Evolutionary conservation across 2,113 vertebrate species (phyloP).

Genomic region (Zootoca vivipara): DNA sequence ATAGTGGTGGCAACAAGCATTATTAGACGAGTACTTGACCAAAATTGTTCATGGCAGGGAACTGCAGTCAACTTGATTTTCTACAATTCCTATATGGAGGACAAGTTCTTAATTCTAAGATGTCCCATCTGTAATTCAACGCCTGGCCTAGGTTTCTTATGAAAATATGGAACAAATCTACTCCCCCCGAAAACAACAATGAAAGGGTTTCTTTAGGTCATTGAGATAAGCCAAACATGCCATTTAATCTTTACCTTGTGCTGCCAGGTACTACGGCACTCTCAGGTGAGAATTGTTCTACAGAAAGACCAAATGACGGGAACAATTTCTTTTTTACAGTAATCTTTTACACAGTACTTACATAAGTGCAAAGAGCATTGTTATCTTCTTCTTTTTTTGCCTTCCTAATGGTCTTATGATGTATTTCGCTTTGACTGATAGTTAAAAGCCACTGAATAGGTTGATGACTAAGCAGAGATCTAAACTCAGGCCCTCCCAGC

Average conservation of each 20-base stretch:
- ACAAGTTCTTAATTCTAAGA: not conserved
- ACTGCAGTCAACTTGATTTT: not conserved
- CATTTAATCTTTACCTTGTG: not conserved
- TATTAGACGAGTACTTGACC: not conserved
- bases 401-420: too few species aligned
- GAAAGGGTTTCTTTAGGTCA: not conserved
- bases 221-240: not conserved
- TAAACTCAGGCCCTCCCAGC: too few species aligned
- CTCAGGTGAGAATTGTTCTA: too few species aligned
- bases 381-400: too few species aligned
- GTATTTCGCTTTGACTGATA: too few species aligned
- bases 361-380: too few species aligned
- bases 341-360: too few species aligned
- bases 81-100: not conserved
- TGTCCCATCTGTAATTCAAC: not conserved
- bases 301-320: too few species aligned
- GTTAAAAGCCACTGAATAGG: too few species aligned
- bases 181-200: conserved; percentile 2
- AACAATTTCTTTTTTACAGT: too few species aligned
- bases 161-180: not conserved
- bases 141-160: not conserved
- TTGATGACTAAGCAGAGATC: too few species aligned
- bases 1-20: not conserved
- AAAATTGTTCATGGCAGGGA: too few species aligned
- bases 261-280: not conserved